Percentiles rank a stretch among this genome's conserved stretches.
These are phyloP conservation scores for Drosophila neoperkinsi DNA, from an alignment of 2,888 invertebrate genomes.

Conservation along the genomic window DNA sequence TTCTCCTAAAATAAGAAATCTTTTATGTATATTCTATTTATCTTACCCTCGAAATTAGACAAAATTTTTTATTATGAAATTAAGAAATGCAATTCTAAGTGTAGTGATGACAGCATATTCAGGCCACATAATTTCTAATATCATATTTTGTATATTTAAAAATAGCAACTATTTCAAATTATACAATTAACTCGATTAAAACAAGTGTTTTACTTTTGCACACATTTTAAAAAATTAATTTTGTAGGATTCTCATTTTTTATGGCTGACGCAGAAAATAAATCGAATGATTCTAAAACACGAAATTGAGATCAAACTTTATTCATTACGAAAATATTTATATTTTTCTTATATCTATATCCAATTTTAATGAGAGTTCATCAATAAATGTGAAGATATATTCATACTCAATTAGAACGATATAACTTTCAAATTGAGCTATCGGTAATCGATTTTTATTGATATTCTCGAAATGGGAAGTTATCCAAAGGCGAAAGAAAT, in stretches of 20 bases:
- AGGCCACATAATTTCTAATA: rapidly evolving
- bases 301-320: background rate
- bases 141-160: background rate
- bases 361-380: background rate
- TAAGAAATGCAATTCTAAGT: background rate
- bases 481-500: background rate
- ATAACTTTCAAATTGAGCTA: too few relatives aligned
- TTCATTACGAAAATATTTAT: background rate
- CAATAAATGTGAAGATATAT: background rate
- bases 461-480: background rate
- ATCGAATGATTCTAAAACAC: background rate
- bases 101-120: background rate
- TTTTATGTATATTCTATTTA: background rate
- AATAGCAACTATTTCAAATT: background rate
- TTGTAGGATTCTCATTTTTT: background rate
- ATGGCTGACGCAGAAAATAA: background rate
- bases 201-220: background rate
- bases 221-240: background rate
- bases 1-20: background rate
- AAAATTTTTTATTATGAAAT: background rate
- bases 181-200: background rate
- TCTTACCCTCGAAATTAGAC: background rate
- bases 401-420: too few relatives aligned
- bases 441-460: background rate
- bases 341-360: background rate